A percentile compares a stretch with the other conserved stretches of the same genome.
Conservation (phyloP, 2,113 vertebrate genomes). For the Plotosus lineatus region DNA sequence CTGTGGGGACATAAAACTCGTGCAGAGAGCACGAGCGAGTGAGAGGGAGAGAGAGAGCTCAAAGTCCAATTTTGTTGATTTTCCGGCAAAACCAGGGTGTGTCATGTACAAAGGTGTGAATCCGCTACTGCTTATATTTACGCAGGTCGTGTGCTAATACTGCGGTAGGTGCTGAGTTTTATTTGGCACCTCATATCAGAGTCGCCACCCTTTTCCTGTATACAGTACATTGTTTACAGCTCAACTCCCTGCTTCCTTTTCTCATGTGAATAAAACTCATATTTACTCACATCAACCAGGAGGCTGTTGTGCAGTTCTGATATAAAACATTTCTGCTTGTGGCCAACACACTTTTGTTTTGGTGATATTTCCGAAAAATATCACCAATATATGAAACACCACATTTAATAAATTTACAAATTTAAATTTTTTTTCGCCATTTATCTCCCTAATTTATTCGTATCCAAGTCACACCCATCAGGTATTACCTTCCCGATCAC, state of each 20-base stretch:
- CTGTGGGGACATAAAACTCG: too few relatives aligned
- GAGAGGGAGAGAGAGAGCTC: not conserved
- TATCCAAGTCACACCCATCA: too few relatives aligned
- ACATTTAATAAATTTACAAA: too few relatives aligned
- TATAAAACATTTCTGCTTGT: not conserved
- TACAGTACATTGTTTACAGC: not conserved
- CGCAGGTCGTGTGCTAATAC: not conserved
- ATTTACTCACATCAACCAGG: too few relatives aligned
- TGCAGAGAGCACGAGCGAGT: too few relatives aligned
- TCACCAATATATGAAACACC: not conserved
- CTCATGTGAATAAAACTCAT: too few relatives aligned
- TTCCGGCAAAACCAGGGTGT: slow-evolving; percentile 13
- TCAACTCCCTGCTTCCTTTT: not conserved
- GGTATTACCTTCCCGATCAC: too few relatives aligned
- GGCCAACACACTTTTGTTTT: not conserved
- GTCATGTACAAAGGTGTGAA: slow-evolving; percentile 22
- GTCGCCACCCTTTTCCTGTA: slow-evolving; percentile 13
- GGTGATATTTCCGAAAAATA: not conserved
- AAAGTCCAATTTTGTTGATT: slow-evolving; percentile 35
- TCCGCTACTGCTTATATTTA: slow-evolving; percentile 19
- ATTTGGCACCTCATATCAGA: slow-evolving; percentile 1
- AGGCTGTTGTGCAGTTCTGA: not conserved
- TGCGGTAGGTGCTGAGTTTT: not conserved
- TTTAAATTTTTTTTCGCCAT: too few relatives aligned
- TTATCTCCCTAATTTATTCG: too few relatives aligned